Evolutionary conservation across 1,140 invertebrate species (phyloP).

Genomic region (Thaumatotibia leucotreta): DNA sequence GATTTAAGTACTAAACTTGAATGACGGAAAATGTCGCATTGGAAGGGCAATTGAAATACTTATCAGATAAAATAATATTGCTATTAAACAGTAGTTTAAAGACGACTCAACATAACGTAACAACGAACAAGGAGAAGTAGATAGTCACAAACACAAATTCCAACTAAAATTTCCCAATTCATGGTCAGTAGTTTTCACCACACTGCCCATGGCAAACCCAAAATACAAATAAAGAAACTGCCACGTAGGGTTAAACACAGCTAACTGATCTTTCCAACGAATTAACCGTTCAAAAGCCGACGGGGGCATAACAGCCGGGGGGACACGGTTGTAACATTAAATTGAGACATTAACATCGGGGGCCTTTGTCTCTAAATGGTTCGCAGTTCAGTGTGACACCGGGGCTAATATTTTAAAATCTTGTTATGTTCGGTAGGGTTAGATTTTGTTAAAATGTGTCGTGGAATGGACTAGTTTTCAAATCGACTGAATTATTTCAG

Average conservation of each 20-base stretch:
- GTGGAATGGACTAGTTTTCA: neutral
- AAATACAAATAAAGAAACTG: conserved; percentile 10
- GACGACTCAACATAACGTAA: too few relatives aligned
- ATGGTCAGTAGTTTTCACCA: neutral
- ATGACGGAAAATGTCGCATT: too few relatives aligned
- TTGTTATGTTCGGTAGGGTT: conserved; percentile 12
- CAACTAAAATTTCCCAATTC: neutral
- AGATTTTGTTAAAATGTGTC: neutral
- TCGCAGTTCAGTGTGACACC: conserved; percentile 33
- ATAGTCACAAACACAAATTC: neutral
- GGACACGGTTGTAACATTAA: conserved; percentile 50
- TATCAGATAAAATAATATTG: too few relatives aligned
- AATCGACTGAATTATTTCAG: neutral
- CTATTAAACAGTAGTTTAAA: too few relatives aligned
- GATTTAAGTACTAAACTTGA: too few relatives aligned
- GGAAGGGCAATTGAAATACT: too few relatives aligned
- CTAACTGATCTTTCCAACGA: conserved; percentile 49
- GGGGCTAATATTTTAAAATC: conserved; percentile 29
- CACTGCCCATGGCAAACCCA: neutral
- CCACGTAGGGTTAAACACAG: conserved; percentile 22
- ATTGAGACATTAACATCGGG: conserved; percentile 63
- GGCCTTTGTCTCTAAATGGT: conserved; percentile 42
- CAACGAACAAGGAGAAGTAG: too few relatives aligned
- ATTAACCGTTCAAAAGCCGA: conserved; percentile 58
- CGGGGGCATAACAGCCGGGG: conserved; percentile 39